Evolutionary conservation across 2,113 vertebrate genomes (phyloP).

Genomic region (Hystrix cristata): DNA sequence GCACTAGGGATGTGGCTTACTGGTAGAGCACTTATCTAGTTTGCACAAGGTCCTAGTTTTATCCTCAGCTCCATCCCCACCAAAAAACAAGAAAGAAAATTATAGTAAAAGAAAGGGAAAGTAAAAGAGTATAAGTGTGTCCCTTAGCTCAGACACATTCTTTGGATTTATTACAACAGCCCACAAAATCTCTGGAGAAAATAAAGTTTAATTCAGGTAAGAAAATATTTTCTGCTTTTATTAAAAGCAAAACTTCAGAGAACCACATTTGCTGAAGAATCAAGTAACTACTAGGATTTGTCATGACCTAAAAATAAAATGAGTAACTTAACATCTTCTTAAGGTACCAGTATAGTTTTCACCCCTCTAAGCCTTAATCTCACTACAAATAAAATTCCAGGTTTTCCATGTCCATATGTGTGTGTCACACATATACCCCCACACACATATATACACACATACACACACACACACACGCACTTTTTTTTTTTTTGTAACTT

Average conservation of each 20-base stretch:
- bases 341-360: constrained; percentile 5
- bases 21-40: too few relatives aligned
- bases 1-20: too few relatives aligned
- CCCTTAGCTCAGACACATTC: not conserved
- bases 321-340: not conserved
- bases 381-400: constrained; percentile 3
- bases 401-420: not conserved
- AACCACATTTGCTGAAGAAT: not conserved
- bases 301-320: constrained; percentile 7
- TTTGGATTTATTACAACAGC: constrained; percentile 15
- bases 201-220: not conserved
- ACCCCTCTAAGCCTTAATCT: not conserved
- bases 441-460: too few relatives aligned
- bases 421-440: too few relatives aligned
- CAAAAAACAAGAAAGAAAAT: not conserved
- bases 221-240: constrained; percentile 54
- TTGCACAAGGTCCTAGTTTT: too few relatives aligned
- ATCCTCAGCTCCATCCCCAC: too few relatives aligned
- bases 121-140: not conserved
- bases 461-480: too few relatives aligned
- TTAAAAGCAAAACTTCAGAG: constrained; percentile 44
- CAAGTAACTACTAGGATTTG: constrained; percentile 19
- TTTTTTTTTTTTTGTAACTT: not conserved
- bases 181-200: constrained; percentile 34
- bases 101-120: not conserved